Base-by-base conservation (phyloP, 2,888 invertebrate species). In the Leucozona laternaria region DNA sequence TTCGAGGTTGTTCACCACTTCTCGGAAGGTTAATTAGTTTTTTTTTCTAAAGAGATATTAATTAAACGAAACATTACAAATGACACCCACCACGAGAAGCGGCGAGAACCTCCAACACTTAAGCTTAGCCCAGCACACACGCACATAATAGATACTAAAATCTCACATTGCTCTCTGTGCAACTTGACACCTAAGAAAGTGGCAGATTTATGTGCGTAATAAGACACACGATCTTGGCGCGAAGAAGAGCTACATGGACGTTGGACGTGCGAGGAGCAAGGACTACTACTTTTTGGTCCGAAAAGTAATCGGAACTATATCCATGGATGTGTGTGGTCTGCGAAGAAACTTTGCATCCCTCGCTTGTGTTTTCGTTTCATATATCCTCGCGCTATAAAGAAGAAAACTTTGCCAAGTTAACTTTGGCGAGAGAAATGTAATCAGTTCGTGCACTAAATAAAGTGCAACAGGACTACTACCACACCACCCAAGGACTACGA, bases 11-110 rank as follows among this genome's bases (percentile, higher is more conserved):
- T 79, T 82, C 62, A 82, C 86, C 62, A 82, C 86, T 82, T 79
- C 82, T 75, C 20, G 15, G 75, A 82, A 82, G 79, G 86, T 86
- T 82, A 86, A 86, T 86, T 86, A 86, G 78, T 79, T 82, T 72
- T 55, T 57, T 70, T 20, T 78, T 68, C 60, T 60, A 73, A 86
- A 78, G 70, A 64, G 85, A 86, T 81, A 86, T 86, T 86, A 86
- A 86, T 86, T 86, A 82, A 86, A 86, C 78, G 75, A 86, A 86
- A 86, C 84, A 84, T 84, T 86, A 86, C 86, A 86, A 82, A 86
- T 82, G 82, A 86, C 86, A 86, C 86, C 86, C 86, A 86, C 82
- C 71, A 73, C 48, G 75, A 53, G 73, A 43, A 66, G 20, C 31
- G n/a, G 31, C 62, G 13, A 66, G 25, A 50, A 68, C 34, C 34